These are phyloP conservation scores for Pammene fasciana DNA, from an alignment of 2,888 invertebrate genomes.

Conservation along the genomic window DNA sequence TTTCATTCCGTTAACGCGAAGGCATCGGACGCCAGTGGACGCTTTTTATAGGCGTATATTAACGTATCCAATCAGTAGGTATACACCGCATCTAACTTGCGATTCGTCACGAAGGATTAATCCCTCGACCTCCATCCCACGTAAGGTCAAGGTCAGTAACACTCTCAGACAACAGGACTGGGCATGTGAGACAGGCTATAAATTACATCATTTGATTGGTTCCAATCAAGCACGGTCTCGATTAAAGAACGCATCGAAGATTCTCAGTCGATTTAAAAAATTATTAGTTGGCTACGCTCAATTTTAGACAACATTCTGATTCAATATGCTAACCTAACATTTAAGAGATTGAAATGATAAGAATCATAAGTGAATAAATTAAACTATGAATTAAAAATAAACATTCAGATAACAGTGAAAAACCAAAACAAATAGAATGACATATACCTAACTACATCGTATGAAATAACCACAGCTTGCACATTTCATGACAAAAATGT, in stretches of 20 bases:
- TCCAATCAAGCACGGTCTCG: constrained; percentile 74
- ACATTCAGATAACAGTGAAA: too few species aligned
- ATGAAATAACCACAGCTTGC: too few species aligned
- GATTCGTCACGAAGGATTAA: constrained; percentile 78
- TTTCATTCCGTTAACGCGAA: constrained; percentile 44
- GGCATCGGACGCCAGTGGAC: constrained; percentile 58
- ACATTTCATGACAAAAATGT: too few species aligned
- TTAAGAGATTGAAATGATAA: not conserved
- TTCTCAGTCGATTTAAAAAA: constrained; percentile 56
- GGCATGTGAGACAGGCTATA: constrained; percentile 63
- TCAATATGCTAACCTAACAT: constrained; percentile 1
- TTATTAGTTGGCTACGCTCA: constrained; percentile 58
- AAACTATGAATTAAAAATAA: too few species aligned
- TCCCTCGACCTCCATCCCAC: constrained; percentile 50
- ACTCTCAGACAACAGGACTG: constrained; percentile 55
- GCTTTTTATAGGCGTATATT: constrained; percentile 64
- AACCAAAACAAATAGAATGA: too few species aligned
- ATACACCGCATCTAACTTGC: constrained; percentile 61
- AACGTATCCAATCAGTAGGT: constrained; percentile 68
- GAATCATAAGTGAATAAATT: not conserved
- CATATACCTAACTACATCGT: too few species aligned
- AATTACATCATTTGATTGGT: constrained; percentile 79
- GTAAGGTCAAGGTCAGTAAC: constrained; percentile 65
- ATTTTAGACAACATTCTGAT: constrained; percentile 50
- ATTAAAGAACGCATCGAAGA: constrained; percentile 66